Conservation (phyloP, 1,140 invertebrate species). For the Macrotrachela quadricornifera region DNA sequence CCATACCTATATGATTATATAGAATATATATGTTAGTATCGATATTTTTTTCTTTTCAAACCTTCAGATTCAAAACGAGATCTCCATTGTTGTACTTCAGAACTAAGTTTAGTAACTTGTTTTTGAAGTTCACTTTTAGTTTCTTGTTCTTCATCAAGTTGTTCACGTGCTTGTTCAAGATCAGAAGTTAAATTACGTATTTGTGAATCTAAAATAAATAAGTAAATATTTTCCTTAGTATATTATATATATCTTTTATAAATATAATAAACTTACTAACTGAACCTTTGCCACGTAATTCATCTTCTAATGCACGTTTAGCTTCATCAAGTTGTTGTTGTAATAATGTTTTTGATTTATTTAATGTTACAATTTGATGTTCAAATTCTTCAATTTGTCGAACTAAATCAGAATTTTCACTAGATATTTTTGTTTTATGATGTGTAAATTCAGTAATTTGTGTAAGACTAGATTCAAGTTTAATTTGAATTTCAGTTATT, state of each 20-base stretch:
- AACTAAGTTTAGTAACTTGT: conserved; percentile 89
- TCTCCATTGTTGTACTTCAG: conserved; percentile 42
- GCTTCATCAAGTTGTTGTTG: conserved; percentile 11
- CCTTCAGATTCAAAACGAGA: conserved; percentile 14
- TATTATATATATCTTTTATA: too few species aligned
- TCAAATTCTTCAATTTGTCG: conserved; percentile 4
- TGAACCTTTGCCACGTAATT: conserved; percentile 11
- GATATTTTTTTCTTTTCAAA: conserved; percentile 5
- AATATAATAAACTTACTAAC: too few species aligned
- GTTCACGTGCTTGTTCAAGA: conserved; percentile 82
- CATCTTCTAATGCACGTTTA: conserved; percentile 22
- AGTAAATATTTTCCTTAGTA: too few species aligned
- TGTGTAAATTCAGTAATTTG: not conserved
- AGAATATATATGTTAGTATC: too few species aligned
- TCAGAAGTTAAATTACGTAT: conserved; percentile 75
- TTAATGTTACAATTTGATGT: conserved; percentile 2
- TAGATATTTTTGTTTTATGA: not conserved
- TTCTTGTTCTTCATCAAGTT: conserved; percentile 72
- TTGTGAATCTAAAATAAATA: conserved; percentile 15
- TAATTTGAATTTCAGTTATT: conserved; percentile 74
- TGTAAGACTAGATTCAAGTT: conserved; percentile 49
- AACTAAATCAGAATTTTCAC: conserved; percentile 6
- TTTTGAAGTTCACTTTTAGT: conserved; percentile 46
- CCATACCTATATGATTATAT: conserved; percentile 34
- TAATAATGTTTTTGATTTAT: conserved; percentile 3